These are phyloP conservation scores for Drosophila aff. DNA, from an alignment of 1,140 invertebrate genomes.

Conservation along the genomic window DNA sequence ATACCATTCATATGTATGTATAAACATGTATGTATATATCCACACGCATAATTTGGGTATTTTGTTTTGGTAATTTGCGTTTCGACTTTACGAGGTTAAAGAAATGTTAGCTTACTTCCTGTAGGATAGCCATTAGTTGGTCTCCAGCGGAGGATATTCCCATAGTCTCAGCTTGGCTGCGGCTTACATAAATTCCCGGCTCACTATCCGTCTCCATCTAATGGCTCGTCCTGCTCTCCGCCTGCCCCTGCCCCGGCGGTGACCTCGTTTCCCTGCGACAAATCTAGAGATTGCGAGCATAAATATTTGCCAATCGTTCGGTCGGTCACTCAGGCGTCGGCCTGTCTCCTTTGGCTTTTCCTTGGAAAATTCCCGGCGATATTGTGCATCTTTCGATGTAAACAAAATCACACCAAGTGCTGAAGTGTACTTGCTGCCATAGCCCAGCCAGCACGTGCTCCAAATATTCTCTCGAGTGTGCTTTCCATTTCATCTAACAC, in stretches of 20 bases:
- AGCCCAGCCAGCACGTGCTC: conserved; percentile 57
- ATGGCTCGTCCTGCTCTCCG: conserved; percentile 12
- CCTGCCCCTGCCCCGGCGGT: conserved; percentile 1
- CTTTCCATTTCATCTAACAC: conserved; percentile 80
- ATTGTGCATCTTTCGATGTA: conserved; percentile 44
- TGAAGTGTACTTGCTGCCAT: conserved; percentile 55
- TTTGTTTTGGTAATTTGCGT: conserved; percentile 44
- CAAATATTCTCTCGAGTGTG: conserved; percentile 78
- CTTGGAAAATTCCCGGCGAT: conserved; percentile 11
- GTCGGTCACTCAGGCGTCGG: conserved; percentile 47
- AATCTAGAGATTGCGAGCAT: conserved; percentile 52
- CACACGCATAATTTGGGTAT: conserved; percentile 25
- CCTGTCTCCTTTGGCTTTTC: conserved; percentile 47
- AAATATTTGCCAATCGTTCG: conserved; percentile 70
- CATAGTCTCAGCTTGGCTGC: conserved; percentile 10
- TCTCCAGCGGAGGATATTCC: conserved; percentile 24
- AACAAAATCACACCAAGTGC: conserved; percentile 76
- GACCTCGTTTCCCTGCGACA: conserved; percentile 48
- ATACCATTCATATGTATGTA: conserved; percentile 7
- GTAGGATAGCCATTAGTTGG: conserved; percentile 40
- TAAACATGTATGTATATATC: no score
- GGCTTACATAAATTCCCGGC: conserved; percentile 38
- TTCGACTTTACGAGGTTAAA: conserved; percentile 43
- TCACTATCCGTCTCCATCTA: conserved; percentile 25
- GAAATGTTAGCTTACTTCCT: conserved; percentile 19